Conservation (phyloP, 92 coral and sea anemone species). For the Pocillopora meandrina region DNA sequence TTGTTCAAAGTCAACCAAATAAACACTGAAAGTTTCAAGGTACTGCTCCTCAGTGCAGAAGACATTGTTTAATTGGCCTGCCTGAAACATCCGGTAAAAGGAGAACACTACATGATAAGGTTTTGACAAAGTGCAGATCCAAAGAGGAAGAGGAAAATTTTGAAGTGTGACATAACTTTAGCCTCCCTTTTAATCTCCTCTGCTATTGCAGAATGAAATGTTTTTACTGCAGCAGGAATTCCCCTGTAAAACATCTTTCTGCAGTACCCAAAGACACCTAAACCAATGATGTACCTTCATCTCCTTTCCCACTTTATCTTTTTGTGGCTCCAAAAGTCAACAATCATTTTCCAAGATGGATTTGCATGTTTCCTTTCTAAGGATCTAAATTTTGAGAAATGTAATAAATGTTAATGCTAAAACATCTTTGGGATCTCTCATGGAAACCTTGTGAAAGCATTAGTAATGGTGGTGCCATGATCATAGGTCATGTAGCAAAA, state of each 20-base stretch:
- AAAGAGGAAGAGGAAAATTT: constrained; percentile 7
- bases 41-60: not conserved
- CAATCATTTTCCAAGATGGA: constrained; percentile 2
- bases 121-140: constrained; percentile 5
- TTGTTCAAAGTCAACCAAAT: not conserved
- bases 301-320: not conserved
- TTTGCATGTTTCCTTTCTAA: not conserved
- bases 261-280: not conserved
- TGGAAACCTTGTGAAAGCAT: too few relatives aligned
- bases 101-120: constrained; percentile 7
- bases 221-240: constrained; percentile 1
- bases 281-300: not conserved
- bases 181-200: constrained; percentile 6
- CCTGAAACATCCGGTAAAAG: not conserved
- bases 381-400: not conserved
- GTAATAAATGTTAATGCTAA: too few relatives aligned
- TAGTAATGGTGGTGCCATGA: too few relatives aligned
- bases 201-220: constrained; percentile 1
- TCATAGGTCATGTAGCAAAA: too few relatives aligned
- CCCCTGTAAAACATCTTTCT: not conserved
- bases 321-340: not conserved
- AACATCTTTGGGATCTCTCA: too few relatives aligned
- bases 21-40: not conserved
- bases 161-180: not conserved
- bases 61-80: constrained; percentile 1